Percentiles rank a stretch among this genome's conserved stretches.
Conservation (phyloP, 2,113 vertebrate species). For the Spheniscus mendiculus region DNA sequence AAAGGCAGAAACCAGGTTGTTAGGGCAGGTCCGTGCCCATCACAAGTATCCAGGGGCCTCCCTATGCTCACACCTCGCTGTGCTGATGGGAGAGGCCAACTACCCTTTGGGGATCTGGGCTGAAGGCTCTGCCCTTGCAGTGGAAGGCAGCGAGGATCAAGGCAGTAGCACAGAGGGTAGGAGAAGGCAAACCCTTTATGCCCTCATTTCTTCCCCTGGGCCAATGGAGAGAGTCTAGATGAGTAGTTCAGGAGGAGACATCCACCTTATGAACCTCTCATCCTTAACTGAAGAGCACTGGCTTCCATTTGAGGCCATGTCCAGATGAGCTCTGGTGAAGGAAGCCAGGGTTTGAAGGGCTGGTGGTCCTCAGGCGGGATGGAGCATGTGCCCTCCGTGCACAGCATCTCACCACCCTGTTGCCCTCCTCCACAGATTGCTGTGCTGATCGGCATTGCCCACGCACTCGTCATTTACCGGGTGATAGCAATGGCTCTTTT, state of each 20-base stretch:
- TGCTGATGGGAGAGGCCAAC: neutral
- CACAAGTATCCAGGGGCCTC: neutral
- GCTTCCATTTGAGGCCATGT: neutral
- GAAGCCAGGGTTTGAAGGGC: neutral
- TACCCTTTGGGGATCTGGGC: accelerated
- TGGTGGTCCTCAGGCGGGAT: neutral
- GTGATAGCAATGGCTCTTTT: conserved; percentile 76
- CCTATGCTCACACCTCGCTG: neutral
- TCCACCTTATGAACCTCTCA: accelerated
- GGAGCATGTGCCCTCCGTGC: accelerated
- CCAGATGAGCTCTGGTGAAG: neutral
- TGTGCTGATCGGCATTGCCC: conserved; percentile 85
- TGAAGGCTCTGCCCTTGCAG: neutral
- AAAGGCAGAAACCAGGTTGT: neutral
- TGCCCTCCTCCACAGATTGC: conserved; percentile 69
- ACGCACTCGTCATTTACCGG: conserved; percentile 84
- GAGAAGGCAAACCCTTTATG: neutral
- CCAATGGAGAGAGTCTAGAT: neutral
- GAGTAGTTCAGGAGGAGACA: neutral
- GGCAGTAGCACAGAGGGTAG: neutral
- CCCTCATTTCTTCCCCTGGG: accelerated
- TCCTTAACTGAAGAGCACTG: accelerated
- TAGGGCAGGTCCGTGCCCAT: neutral
- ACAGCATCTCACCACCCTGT: accelerated
- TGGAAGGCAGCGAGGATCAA: neutral